Percentiles rank a stretch among this genome's conserved stretches.
phyloP scores from a whole-genome alignment of 2,113 vertebrate species.

The Gopherus flavomarginatus region DNA sequence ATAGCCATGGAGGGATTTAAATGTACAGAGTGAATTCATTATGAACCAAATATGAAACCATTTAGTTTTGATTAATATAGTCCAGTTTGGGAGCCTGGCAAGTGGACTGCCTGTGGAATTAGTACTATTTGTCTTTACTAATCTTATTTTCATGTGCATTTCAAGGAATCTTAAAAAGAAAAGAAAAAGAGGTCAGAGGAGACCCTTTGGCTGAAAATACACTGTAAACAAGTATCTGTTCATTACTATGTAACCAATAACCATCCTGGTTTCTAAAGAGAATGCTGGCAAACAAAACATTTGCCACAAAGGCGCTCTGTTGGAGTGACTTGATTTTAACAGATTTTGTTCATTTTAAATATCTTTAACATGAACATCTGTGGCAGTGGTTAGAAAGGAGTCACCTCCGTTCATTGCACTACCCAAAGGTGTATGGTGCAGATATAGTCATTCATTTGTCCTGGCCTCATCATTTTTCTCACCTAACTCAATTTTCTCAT shows the following conservation, averaged over 20 bases:
- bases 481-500: constrained; percentile 61
- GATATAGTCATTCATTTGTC: constrained; percentile 35
- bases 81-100: background rate
- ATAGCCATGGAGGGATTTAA: constrained; percentile 19
- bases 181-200: background rate
- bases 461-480: constrained; percentile 29
- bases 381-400: background rate
- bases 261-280: background rate
- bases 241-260: background rate
- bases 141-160: constrained; percentile 16
- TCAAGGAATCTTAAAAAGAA: background rate
- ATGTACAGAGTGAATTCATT: constrained; percentile 17
- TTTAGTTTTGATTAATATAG: constrained; percentile 17
- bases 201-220: background rate
- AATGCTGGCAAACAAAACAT: constrained; percentile 6
- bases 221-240: background rate
- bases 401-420: background rate
- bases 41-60: constrained; percentile 14
- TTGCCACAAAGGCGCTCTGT: background rate
- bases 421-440: background rate
- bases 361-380: background rate
- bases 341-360: background rate
- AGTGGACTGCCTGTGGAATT: background rate
- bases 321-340: constrained; percentile 3
- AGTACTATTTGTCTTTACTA: background rate